Base-by-base conservation (phyloP, 2,113 vertebrate species). In the Anguilla japonica region DNA sequence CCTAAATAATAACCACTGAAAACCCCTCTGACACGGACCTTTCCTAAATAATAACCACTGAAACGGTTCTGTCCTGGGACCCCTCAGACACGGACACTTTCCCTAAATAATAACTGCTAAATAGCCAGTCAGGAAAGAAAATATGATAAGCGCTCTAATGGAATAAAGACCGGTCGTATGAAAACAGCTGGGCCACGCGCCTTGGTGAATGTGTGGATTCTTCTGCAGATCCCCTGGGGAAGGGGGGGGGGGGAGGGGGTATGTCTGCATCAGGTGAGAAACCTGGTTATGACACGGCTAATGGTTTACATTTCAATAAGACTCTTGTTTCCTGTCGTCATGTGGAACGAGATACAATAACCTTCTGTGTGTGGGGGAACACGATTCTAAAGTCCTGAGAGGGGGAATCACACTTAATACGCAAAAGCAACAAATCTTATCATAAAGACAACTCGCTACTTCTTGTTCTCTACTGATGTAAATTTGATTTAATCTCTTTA, bases 121-220 rank as follows among this genome's bases (percentile, higher is more conserved):
- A 87, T 67, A 88, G 81, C 85, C 18, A 60, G 84, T 43, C 81
- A 83, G 90, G 67, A 89, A 91, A 89, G 88, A 88, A 89, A 91
- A 91, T 89, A 84, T 86, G 29, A 87, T 39, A 75, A 46, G 79
- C 43, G 63, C 63, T 85, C 16, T 79, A 83, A 88, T 83, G 85
- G 67, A 83, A 43, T 14, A 53, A 56, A 83, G 71, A 41, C 56
- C 20, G 29, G 41, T 39, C 81, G 16, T 83, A 78, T 34, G 46
- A 87, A 83, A 87, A 79, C 82, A 83, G 20, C 43, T 16, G 22
- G 53, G 34, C 2, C 43, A 15, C 41, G 29, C 56, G 71, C n/a
- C 22, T 34, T 14, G 34, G 18, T 83, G 82, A 87, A 87, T 79
- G 85, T 22, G 13, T 15, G 79, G 60, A 85, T 85, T 88, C 82